Percentiles rank a stretch among this genome's conserved stretches.
phyloP scores from a whole-genome alignment of 2,888 invertebrate genomes.

The Agapostemon virescens region DNA sequence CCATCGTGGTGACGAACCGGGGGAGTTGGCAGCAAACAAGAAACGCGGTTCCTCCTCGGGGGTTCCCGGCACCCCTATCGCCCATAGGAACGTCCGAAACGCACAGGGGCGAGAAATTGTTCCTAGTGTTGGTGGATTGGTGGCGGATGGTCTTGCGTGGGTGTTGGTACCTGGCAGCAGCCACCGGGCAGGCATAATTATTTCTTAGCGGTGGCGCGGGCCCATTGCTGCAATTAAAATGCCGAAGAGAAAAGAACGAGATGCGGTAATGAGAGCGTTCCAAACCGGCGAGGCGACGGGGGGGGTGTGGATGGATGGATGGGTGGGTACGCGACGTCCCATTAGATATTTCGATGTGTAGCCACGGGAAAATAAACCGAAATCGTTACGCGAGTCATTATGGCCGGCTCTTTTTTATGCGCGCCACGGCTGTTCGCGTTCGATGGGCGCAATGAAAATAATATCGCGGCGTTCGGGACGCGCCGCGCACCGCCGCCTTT shows the following conservation, averaged over 20 bases:
- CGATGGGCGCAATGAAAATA: conserved; percentile 52
- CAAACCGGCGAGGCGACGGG: conserved; percentile 5
- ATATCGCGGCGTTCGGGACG: conserved; percentile 34
- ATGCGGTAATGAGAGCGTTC: conserved; percentile 63
- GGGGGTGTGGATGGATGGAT: not conserved
- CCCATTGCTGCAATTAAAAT: conserved; percentile 69
- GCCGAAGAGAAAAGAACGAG: conserved; percentile 63
- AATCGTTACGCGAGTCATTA: conserved; percentile 58
- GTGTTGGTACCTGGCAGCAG: conserved; percentile 41
- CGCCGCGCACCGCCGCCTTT: not conserved
- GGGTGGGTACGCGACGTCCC: conserved; percentile 47
- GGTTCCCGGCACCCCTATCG: conserved; percentile 53
- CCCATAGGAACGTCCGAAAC: conserved; percentile 32
- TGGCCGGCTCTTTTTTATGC: conserved; percentile 43
- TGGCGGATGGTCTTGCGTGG: conserved; percentile 17
- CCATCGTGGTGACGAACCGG: conserved; percentile 54
- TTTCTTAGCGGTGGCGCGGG: conserved; percentile 66
- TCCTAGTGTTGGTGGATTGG: conserved; percentile 16
- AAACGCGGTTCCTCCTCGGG: conserved; percentile 54
- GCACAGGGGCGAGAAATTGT: conserved; percentile 14
- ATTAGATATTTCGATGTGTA: conserved; percentile 63
- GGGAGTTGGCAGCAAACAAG: conserved; percentile 60
- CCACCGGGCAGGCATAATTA: conserved; percentile 63
- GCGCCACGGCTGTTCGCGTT: conserved; percentile 17
- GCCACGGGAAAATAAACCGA: conserved; percentile 59